Conservation (phyloP, 2,113 vertebrate species). For the Elgaria multicarinata region DNA sequence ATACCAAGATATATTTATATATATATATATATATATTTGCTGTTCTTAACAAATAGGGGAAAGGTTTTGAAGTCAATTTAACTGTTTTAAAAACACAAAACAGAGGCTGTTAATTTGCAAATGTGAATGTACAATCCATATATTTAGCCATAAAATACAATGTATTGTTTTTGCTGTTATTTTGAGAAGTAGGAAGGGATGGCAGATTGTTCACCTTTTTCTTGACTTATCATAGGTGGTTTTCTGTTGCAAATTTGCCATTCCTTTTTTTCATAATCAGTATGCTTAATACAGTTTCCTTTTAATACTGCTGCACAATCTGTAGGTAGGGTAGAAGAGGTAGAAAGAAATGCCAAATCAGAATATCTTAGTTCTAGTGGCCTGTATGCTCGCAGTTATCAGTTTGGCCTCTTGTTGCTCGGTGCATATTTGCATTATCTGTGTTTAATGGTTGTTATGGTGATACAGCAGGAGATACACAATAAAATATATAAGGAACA, state of each 20-base stretch:
- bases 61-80: conserved; percentile 15
- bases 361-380: conserved; percentile 78
- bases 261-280: conserved; percentile 40
- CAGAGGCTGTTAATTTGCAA: conserved; percentile 25
- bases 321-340: conserved; percentile 20
- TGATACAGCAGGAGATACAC: conserved; percentile 63
- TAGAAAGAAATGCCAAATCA: conserved; percentile 79
- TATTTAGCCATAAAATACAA: conserved; percentile 26
- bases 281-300: conserved; percentile 59
- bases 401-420: conserved; percentile 72
- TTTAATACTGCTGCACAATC: conserved; percentile 74
- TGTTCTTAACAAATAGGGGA: conserved; percentile 24
- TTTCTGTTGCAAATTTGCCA: conserved; percentile 59
- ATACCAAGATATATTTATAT: conserved; percentile 23
- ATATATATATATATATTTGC: no score
- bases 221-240: conserved; percentile 53
- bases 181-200: background rate
- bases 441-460: conserved; percentile 80
- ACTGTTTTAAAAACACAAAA: background rate
- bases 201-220: conserved; percentile 40
- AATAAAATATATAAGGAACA: conserved; percentile 61
- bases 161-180: background rate
- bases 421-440: conserved; percentile 75
- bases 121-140: conserved; percentile 33
- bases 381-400: conserved; percentile 70